Conservation (phyloP, 2,113 vertebrate species). For the Vidua macroura region DNA sequence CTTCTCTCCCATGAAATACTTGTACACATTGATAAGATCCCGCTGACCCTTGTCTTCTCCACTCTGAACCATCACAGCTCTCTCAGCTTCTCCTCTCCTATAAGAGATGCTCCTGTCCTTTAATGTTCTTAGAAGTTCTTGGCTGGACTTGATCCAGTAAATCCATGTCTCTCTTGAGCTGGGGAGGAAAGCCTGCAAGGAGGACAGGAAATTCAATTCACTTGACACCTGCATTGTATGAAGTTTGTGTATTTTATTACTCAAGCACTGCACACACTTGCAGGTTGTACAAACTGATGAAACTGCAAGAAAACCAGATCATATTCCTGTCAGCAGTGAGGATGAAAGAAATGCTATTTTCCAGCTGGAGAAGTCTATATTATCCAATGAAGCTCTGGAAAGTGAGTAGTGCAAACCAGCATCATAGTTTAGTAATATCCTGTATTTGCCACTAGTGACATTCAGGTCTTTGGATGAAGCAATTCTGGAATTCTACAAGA, state of each 20-base stretch:
- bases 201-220: background rate
- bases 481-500: background rate
- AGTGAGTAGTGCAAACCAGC: constrained; percentile 74
- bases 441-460: background rate
- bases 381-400: constrained; percentile 74
- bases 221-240: background rate
- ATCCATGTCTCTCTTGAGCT: background rate
- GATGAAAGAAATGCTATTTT: constrained; percentile 90
- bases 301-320: constrained; percentile 87
- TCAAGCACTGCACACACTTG: background rate
- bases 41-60: background rate
- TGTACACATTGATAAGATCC: background rate
- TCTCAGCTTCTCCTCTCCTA: background rate
- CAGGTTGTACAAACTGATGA: constrained; percentile 96
- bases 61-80: background rate
- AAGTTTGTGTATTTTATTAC: background rate
- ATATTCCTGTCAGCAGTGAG: constrained; percentile 87
- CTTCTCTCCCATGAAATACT: background rate
- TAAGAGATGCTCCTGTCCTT: background rate
- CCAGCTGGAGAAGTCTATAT: constrained; percentile 84
- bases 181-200: background rate
- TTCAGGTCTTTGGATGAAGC: background rate
- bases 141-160: background rate
- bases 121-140: background rate
- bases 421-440: background rate